phyloP scores from a whole-genome alignment of 2,797 vertebrate genomes.

The Rhincodon typus region DNA sequence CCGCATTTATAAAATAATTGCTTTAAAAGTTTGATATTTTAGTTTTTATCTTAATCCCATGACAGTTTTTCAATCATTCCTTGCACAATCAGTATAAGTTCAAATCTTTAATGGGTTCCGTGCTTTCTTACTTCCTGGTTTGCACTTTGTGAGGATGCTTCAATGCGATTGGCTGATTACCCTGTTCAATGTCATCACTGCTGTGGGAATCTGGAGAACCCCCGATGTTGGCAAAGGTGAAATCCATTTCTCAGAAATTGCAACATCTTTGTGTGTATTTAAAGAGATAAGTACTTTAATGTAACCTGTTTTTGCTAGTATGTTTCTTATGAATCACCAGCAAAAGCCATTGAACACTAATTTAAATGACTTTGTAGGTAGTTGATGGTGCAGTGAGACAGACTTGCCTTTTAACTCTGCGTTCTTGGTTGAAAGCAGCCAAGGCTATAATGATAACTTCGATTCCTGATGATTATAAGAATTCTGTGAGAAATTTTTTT shows the following conservation, averaged over 20 bases:
- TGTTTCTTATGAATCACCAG: not conserved
- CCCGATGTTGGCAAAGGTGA: no score
- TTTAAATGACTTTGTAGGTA: not conserved
- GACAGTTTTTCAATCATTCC: not conserved
- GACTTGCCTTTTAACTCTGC: not conserved
- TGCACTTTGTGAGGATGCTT: not conserved
- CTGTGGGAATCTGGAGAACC: not conserved
- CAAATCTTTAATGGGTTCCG: not conserved
- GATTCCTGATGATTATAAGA: not conserved
- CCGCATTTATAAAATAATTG: no score
- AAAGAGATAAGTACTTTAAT: not conserved
- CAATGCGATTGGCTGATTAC: not conserved
- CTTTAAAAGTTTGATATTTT: no score
- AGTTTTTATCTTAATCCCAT: not conserved
- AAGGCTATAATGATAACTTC: not conserved
- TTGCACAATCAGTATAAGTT: not conserved
- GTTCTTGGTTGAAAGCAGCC: not conserved
- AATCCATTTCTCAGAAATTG: not conserved
- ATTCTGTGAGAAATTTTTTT: not conserved
- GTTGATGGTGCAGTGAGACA: not conserved
- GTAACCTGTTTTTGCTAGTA: not conserved
- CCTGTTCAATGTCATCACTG: not conserved
- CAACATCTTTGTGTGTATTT: not conserved
- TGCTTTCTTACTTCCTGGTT: not conserved
- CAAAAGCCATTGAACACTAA: not conserved